Percentiles rank a stretch among this genome's conserved stretches.
Conservation (phyloP, 2,797 vertebrate genomes). For the Melanotaenia parkinsoni region DNA sequence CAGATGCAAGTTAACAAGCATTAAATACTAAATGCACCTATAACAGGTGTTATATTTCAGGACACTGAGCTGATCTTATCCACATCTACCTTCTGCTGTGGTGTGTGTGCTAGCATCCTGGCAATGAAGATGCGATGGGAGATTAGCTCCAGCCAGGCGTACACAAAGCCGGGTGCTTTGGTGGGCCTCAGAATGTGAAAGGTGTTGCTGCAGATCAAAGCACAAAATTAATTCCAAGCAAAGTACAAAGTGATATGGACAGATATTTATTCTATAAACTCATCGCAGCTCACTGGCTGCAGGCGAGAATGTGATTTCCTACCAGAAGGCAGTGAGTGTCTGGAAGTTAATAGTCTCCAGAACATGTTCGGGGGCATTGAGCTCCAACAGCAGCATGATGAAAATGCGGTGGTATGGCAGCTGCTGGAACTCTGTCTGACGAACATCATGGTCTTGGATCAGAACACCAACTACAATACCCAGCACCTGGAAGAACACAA, state of each 20-base stretch:
- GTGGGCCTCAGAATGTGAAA: constrained; percentile 99
- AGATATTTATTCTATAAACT: background rate
- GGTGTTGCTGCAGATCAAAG: constrained; percentile 87
- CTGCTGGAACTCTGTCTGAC: constrained; percentile 98
- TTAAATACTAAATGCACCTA: background rate
- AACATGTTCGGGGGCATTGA: constrained; percentile 98
- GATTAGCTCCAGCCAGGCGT: constrained; percentile 99
- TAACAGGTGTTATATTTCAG: too few species aligned
- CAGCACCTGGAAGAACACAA: constrained; percentile 85
- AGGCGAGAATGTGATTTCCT: constrained; percentile 38
- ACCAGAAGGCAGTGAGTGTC: constrained; percentile 99
- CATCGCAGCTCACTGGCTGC: background rate
- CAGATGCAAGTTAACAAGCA: background rate
- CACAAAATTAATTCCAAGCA: background rate
- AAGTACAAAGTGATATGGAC: background rate
- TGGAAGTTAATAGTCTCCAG: constrained; percentile 99
- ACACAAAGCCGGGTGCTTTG: constrained; percentile 98
- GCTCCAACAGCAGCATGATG: constrained; percentile 97
- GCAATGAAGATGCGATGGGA: constrained; percentile 99
- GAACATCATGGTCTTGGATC: constrained; percentile 97
- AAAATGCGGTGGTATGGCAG: constrained; percentile 98
- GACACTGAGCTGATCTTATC: background rate
- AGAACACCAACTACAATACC: constrained; percentile 98
- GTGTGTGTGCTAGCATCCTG: constrained; percentile 98
- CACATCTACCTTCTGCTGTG: constrained; percentile 95